phyloP scores from a whole-genome alignment of 2,113 vertebrate species.

The Indicator maculatus region DNA sequence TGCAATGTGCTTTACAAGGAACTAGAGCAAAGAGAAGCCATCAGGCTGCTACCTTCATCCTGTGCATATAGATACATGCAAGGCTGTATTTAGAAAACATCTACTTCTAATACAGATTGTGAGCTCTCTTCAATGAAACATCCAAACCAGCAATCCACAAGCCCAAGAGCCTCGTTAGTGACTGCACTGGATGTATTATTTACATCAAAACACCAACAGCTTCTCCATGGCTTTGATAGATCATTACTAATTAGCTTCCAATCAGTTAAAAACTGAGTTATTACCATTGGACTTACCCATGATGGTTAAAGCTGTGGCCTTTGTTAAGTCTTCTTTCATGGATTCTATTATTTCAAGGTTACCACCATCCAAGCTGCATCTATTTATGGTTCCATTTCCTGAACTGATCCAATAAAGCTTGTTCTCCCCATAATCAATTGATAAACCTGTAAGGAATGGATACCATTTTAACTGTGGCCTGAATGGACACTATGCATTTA shows the following conservation, averaged over 20 bases:
- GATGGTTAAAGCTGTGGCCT: constrained; percentile 94
- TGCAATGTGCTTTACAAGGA: not conserved
- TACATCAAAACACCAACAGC: not conserved
- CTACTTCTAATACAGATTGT: not conserved
- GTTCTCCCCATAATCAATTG: constrained; percentile 91
- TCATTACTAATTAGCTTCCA: constrained; percentile 70
- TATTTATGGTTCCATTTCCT: constrained; percentile 96
- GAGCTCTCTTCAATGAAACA: not conserved
- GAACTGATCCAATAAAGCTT: constrained; percentile 99
- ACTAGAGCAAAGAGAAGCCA: not conserved
- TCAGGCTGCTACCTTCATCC: not conserved
- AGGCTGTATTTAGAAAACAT: not conserved
- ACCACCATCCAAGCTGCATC: constrained; percentile 94
- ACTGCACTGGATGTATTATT: not conserved
- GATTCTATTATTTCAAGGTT: constrained; percentile 94
- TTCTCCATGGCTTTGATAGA: constrained; percentile 49
- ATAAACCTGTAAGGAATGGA: constrained; percentile 87
- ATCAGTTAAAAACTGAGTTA: constrained; percentile 33
- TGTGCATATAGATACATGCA: not conserved
- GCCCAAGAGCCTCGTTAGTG: not conserved
- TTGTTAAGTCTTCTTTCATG: constrained; percentile 91
- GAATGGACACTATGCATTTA: not conserved
- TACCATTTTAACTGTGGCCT: constrained; percentile 22
- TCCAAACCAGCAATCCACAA: not conserved
- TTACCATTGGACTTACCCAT: constrained; percentile 89